Evolutionary conservation across 1,140 invertebrate genomes (phyloP).

Genomic region (Drosophila erecta): DNA sequence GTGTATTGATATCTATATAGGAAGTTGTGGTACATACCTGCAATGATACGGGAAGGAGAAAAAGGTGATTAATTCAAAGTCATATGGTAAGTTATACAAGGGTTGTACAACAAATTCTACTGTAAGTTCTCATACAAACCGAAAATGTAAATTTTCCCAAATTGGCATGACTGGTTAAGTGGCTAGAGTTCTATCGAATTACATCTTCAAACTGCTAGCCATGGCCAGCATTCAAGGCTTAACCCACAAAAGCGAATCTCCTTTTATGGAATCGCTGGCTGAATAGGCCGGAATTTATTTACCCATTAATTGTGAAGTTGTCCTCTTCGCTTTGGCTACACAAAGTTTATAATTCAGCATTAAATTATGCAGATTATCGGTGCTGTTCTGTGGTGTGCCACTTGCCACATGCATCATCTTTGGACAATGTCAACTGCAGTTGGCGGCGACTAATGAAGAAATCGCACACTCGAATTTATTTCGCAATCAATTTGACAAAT

Average conservation of each 20-base stretch:
- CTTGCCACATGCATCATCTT: conserved; percentile 67
- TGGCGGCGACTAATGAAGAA: conserved; percentile 51
- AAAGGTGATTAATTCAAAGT: conserved; percentile 19
- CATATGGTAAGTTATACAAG: background rate
- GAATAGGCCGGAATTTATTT: conserved; percentile 41
- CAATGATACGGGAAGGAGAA: conserved; percentile 41
- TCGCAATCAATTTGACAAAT: conserved; percentile 80
- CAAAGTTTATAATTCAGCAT: conserved; percentile 73
- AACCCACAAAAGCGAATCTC: conserved; percentile 25
- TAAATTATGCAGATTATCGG: conserved; percentile 77
- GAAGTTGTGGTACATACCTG: conserved; percentile 58
- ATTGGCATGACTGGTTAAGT: background rate
- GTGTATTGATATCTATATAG: conserved; percentile 22
- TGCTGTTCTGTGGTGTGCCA: conserved; percentile 6
- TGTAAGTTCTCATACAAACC: background rate
- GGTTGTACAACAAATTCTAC: background rate
- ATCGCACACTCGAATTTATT: conserved; percentile 70
- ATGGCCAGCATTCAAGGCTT: conserved; percentile 6
- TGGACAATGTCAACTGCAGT: conserved; percentile 55
- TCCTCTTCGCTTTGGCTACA: conserved; percentile 1
- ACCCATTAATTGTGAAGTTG: conserved; percentile 41
- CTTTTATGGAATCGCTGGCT: conserved; percentile 26
- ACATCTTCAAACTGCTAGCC: conserved; percentile 9
- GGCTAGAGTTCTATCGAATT: conserved; percentile 10
- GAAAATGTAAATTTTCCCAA: background rate